Percentiles rank a stretch among this genome's conserved stretches.
Evolutionary conservation across 1,140 invertebrate species (phyloP).

Genomic region (Polypedilum pembai): DNA sequence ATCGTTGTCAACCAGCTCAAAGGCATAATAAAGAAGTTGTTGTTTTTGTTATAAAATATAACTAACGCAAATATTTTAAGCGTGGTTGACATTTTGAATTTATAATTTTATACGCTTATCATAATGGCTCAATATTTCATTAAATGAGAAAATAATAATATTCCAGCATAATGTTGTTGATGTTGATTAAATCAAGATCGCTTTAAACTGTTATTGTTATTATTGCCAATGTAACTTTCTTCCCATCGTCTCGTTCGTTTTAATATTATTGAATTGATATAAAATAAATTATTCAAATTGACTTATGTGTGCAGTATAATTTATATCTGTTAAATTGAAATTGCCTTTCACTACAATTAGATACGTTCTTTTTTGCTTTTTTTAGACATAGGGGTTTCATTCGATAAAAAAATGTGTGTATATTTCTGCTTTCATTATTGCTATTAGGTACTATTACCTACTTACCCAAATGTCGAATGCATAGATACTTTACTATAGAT

Average conservation of each 20-base stretch:
- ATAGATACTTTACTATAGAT: too few relatives aligned
- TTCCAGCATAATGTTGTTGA: too few relatives aligned
- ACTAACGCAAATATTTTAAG: neutral
- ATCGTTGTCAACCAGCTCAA: neutral
- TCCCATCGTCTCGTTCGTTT: neutral
- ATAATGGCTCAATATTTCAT: neutral
- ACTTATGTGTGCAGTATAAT: slow-evolving; percentile 12
- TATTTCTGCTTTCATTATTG: too few relatives aligned
- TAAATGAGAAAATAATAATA: too few relatives aligned
- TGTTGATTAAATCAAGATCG: neutral
- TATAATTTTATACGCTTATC: slow-evolving; percentile 1
- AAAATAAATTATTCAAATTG: slow-evolving; percentile 20
- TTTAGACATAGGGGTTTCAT: neutral
- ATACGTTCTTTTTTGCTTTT: neutral
- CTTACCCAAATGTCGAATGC: too few relatives aligned
- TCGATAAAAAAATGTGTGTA: neutral
- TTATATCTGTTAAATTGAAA: slow-evolving; percentile 4
- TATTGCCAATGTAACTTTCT: neutral
- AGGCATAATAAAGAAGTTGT: neutral
- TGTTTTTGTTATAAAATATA: too few relatives aligned
- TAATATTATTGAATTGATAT: slow-evolving; percentile 4
- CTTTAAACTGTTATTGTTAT: neutral
- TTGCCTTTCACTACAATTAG: neutral
- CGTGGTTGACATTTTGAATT: neutral
- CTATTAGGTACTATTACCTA: too few relatives aligned